Evolutionary conservation across 2,888 invertebrate genomes (phyloP).

Genomic region (Trichogramma evanescens): DNA sequence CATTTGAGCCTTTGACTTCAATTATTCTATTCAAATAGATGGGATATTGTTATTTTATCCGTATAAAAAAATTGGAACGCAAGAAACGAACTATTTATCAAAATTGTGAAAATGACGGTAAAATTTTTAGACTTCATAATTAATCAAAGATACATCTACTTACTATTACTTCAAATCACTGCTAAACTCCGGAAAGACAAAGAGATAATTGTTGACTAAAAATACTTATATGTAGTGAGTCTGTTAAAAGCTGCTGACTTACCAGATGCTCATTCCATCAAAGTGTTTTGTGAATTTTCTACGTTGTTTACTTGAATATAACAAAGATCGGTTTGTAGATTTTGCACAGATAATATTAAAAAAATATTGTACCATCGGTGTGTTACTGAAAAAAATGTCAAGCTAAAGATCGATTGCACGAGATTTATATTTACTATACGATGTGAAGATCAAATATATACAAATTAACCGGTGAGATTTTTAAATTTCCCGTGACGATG

Average conservation of each 20-base stretch:
- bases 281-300: slow-evolving; percentile 10
- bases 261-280: slow-evolving; percentile 11
- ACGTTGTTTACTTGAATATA: slow-evolving; percentile 7
- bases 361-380: neutral
- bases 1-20: slow-evolving; percentile 14
- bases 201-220: neutral
- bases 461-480: slow-evolving; percentile 9
- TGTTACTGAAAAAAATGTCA: neutral
- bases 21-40: slow-evolving; percentile 3
- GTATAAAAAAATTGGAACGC: slow-evolving; percentile 4
- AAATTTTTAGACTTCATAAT: too few relatives aligned
- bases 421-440: slow-evolving; percentile 19
- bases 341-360: slow-evolving; percentile 15
- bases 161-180: too few relatives aligned
- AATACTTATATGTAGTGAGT: neutral
- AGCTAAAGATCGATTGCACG: slow-evolving; percentile 4
- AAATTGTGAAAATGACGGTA: neutral
- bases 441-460: slow-evolving; percentile 8
- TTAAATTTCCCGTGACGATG: slow-evolving; percentile 11
- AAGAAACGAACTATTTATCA: slow-evolving; percentile 5
- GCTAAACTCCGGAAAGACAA: too few relatives aligned
- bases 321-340: slow-evolving; percentile 11
- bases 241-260: slow-evolving; percentile 11
- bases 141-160: too few relatives aligned
- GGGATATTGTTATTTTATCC: neutral